Evolutionary conservation across 37 sponge, comb jelly and placozoan species (phyloP).

Genomic region (Geodia barretti): DNA sequence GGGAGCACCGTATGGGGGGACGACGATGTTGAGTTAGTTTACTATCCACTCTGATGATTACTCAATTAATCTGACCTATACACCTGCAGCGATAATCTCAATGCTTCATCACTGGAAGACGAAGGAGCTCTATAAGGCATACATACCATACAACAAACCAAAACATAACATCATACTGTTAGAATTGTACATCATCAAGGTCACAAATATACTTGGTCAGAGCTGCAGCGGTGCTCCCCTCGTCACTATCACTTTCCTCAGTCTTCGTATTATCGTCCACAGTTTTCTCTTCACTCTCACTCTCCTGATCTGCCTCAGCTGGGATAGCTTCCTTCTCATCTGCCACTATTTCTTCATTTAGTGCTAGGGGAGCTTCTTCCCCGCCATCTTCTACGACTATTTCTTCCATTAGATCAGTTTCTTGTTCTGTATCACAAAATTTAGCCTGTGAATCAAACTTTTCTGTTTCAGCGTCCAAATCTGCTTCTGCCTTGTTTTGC

Average conservation of each 20-base stretch:
- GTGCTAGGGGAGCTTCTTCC: not conserved
- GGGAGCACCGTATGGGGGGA: too few species aligned
- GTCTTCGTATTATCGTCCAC: not conserved
- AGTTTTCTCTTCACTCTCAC: not conserved
- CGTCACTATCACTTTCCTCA: not conserved
- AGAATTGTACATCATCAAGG: not conserved
- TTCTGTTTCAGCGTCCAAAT: not conserved
- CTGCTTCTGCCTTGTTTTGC: not conserved
- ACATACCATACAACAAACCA: too few species aligned
- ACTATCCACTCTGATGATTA: too few species aligned
- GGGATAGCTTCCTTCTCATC: too few species aligned
- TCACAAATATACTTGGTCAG: not conserved
- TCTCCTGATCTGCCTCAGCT: not conserved
- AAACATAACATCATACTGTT: not conserved
- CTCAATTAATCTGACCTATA: too few species aligned
- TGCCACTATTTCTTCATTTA: not conserved
- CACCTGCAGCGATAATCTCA: not conserved
- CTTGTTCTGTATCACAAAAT: not conserved
- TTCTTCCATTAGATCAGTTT: not conserved
- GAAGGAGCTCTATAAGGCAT: not conserved
- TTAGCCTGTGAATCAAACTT: not conserved
- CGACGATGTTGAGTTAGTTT: too few species aligned
- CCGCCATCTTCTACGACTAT: not conserved
- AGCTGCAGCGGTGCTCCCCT: not conserved
- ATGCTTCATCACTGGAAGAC: not conserved